phyloP scores from a whole-genome alignment of 30 jellyfish, hydroid and myxozoan species.

The Turritopsis rubra region DNA sequence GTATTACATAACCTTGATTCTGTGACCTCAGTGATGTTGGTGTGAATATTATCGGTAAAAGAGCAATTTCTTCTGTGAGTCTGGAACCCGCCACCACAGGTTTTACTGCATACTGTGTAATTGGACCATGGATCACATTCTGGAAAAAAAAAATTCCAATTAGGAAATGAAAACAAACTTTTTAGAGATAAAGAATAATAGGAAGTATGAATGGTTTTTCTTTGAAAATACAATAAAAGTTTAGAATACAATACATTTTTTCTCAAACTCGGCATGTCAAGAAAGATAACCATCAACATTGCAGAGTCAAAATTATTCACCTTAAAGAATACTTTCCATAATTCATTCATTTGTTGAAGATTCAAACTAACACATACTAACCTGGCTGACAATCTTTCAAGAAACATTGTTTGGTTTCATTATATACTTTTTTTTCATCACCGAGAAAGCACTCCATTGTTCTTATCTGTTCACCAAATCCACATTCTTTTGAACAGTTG shows the following conservation, averaged over 20 bases:
- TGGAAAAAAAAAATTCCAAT: no score
- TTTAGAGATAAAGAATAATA: no score
- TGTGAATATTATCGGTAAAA: conserved; percentile 20
- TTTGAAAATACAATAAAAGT: no score
- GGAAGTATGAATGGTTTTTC: no score
- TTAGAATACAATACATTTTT: no score
- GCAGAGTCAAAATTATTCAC: background rate
- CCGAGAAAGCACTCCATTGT: conserved; percentile 51
- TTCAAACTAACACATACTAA: conserved; percentile 26
- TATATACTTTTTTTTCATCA: conserved; percentile 33
- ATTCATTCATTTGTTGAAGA: background rate
- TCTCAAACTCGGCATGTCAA: no score
- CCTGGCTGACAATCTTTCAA: conserved; percentile 84
- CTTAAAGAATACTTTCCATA: background rate
- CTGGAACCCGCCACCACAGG: conserved; percentile 98
- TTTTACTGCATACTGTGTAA: conserved; percentile 71
- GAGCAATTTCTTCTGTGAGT: conserved; percentile 66
- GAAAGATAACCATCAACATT: background rate
- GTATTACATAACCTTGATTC: conserved; percentile 60
- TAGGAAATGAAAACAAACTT: no score
- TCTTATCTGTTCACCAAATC: conserved; percentile 77
- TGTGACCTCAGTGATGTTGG: conserved; percentile 17
- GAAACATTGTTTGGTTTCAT: conserved; percentile 76
- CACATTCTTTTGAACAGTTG: conserved; percentile 74
- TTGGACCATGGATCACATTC: conserved; percentile 92